phyloP scores from a whole-genome alignment of 1,140 invertebrate genomes.

The Drosophila pallidifrons region DNA sequence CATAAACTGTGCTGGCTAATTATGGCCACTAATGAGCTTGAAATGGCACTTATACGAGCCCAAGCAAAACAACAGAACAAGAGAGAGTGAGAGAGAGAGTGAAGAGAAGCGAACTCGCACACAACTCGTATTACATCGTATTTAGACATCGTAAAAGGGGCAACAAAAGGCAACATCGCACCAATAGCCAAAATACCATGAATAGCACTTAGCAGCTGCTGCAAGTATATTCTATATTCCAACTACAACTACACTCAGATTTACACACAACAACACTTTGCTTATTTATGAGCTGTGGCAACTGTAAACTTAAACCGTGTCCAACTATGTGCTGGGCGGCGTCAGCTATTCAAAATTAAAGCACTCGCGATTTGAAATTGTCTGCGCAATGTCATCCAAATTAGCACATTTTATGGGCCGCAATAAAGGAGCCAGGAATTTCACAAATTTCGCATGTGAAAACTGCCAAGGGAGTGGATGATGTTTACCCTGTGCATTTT shows the following conservation, averaged over 20 bases:
- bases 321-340: conserved; percentile 26
- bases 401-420: conserved; percentile 53
- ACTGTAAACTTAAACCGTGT: conserved; percentile 26
- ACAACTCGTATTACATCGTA: conserved; percentile 33
- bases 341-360: conserved; percentile 43
- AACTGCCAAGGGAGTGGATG: background rate
- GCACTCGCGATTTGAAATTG: conserved; percentile 51
- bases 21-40: conserved; percentile 82
- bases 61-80: conserved; percentile 36
- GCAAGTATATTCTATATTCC: background rate
- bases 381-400: conserved; percentile 59
- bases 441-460: conserved; percentile 35
- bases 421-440: conserved; percentile 35
- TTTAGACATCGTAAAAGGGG: conserved; percentile 47
- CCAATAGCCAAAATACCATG: conserved; percentile 29
- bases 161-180: conserved; percentile 32
- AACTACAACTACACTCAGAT: background rate
- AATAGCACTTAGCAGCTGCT: conserved; percentile 17
- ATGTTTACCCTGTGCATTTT: background rate
- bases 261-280: background rate
- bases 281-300: conserved; percentile 45
- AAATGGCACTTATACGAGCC: conserved; percentile 76
- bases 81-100: background rate
- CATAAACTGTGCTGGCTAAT: conserved; percentile 76
- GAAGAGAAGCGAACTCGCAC: background rate